Conservation (phyloP, 2,888 invertebrate species). For the Clunio marinus region DNA sequence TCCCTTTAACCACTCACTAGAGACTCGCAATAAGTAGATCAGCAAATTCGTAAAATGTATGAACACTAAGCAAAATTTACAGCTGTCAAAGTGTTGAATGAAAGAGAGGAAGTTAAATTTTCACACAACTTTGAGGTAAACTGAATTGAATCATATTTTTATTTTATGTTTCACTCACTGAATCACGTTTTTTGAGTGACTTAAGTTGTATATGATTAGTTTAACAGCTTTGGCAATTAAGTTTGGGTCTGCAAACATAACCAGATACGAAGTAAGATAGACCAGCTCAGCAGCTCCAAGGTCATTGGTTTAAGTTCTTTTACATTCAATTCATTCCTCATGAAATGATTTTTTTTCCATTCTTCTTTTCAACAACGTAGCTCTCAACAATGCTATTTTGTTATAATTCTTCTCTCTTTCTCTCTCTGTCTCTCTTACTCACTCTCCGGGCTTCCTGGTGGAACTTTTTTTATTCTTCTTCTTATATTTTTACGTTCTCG, state of each 20-base stretch:
- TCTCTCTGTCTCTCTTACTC: conserved; percentile 14
- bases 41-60: no score
- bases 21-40: no score
- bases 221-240: conserved; percentile 1
- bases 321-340: conserved; percentile 14
- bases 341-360: background rate
- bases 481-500: background rate
- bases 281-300: conserved; percentile 28
- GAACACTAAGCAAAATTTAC: no score
- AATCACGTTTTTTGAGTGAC: background rate
- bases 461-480: background rate
- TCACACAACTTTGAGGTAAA: background rate
- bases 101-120: conserved; percentile 4
- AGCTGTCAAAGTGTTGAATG: no score
- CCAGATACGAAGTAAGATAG: background rate
- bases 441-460: background rate
- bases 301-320: conserved; percentile 37
- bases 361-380: background rate
- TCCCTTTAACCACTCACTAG: no score
- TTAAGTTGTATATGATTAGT: background rate
- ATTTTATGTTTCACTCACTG: background rate
- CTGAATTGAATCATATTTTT: background rate
- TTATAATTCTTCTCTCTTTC: conserved; percentile 22
- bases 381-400: conserved; percentile 24
- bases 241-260: background rate